Conservation (phyloP, 1,140 invertebrate species). For the Acyrthosiphon pisum region DNA sequence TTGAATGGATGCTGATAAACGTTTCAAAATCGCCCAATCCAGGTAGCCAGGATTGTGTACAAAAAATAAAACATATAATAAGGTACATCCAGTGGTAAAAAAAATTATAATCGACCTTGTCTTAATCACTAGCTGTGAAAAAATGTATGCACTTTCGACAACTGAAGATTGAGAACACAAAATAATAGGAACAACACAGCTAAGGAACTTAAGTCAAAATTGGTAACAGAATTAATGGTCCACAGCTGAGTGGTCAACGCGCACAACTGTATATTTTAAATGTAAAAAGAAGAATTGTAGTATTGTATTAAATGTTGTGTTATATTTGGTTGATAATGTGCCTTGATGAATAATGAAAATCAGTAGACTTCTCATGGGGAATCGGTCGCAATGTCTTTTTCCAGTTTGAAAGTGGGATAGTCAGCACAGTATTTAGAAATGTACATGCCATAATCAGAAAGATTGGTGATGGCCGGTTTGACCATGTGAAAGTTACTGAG, state of each 20-base stretch:
- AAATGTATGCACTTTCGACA: neutral
- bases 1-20: neutral
- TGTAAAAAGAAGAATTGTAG: neutral
- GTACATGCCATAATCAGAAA: constrained; percentile 71
- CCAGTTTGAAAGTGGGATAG: constrained; percentile 77
- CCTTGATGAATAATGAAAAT: neutral
- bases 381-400: constrained; percentile 62
- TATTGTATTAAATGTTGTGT: neutral
- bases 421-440: constrained; percentile 75
- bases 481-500: constrained; percentile 79
- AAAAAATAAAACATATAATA: neutral
- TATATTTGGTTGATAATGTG: neutral
- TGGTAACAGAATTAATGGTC: neutral
- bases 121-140: neutral
- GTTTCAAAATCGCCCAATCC: neutral
- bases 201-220: neutral
- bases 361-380: too few species aligned
- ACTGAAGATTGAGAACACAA: neutral
- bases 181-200: neutral
- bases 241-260: neutral
- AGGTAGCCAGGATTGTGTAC: neutral
- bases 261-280: neutral
- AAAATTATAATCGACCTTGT: neutral
- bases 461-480: constrained; percentile 74
- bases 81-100: neutral